These are phyloP conservation scores for Platysteira castanea DNA, from an alignment of 2,113 vertebrate genomes.

Conservation along the genomic window DNA sequence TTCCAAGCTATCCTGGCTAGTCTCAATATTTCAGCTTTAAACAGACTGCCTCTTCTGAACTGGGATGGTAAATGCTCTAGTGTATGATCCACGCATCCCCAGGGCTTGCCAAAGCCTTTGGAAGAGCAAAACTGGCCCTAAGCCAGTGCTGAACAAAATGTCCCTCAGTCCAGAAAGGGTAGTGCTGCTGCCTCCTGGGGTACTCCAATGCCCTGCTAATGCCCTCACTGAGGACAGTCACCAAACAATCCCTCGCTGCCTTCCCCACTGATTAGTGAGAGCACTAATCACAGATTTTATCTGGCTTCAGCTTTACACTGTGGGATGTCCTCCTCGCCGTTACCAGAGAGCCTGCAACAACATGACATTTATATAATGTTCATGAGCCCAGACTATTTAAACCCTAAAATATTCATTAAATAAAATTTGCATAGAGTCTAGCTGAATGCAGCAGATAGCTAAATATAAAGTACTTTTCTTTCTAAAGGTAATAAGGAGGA, in stretches of 20 bases:
- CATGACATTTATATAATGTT: neutral
- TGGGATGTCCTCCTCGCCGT: rapidly evolving
- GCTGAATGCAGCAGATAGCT: neutral
- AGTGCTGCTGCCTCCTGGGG: neutral
- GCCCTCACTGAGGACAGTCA: neutral
- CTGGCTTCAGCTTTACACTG: neutral
- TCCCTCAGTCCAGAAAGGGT: rapidly evolving
- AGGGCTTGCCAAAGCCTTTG: neutral
- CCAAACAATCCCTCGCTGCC: neutral
- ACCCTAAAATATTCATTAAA: conserved; percentile 32
- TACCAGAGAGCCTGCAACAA: neutral
- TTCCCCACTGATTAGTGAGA: neutral
- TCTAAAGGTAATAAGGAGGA: neutral
- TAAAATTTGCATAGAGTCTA: conserved; percentile 37
- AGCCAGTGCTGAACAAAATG: rapidly evolving
- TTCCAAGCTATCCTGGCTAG: neutral
- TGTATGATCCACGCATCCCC: neutral
- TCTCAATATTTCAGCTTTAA: neutral
- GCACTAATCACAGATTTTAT: neutral
- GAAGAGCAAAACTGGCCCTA: neutral
- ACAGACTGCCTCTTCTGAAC: neutral
- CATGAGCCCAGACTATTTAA: neutral
- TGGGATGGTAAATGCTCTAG: neutral
- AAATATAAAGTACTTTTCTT: neutral
- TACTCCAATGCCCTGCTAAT: neutral